phyloP scores from a whole-genome alignment of 2,888 invertebrate species.

The Xestia c-nigrum region DNA sequence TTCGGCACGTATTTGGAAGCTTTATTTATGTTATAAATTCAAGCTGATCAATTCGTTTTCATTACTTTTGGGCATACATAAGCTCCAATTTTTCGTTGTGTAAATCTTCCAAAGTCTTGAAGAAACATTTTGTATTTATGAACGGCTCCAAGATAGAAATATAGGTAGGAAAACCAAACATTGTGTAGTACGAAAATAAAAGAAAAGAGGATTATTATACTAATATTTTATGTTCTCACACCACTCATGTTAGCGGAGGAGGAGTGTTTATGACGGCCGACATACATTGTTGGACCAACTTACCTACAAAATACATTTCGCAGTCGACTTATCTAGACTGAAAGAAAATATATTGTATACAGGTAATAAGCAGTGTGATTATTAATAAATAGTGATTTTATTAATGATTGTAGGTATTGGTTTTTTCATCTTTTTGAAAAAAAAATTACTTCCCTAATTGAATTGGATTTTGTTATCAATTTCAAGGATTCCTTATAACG shows the following conservation, averaged over 20 bases:
- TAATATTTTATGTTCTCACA: constrained; percentile 50
- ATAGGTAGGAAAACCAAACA: constrained; percentile 25
- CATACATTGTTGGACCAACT: constrained; percentile 5
- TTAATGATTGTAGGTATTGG: neutral
- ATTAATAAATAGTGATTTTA: neutral
- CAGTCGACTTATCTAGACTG: neutral
- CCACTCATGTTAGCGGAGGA: constrained; percentile 9
- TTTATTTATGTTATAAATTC: constrained; percentile 50
- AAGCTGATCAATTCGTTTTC: constrained; percentile 41
- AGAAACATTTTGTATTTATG: constrained; percentile 22
- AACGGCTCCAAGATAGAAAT: neutral
- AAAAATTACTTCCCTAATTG: too few species aligned
- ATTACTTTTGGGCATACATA: constrained; percentile 11
- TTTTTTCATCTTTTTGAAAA: neutral
- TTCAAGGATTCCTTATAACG: too few species aligned
- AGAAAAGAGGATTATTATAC: constrained; percentile 25
- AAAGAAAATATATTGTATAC: neutral
- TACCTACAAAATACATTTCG: constrained; percentile 8
- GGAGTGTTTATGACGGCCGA: constrained; percentile 47
- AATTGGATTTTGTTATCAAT: too few species aligned
- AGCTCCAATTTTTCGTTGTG: constrained; percentile 24
- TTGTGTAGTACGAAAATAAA: constrained; percentile 25
- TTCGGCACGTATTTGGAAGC: constrained; percentile 41
- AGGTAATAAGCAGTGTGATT: neutral
- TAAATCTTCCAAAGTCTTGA: neutral